Base-by-base conservation (phyloP, 2,113 vertebrate species). In the Delphinus delphis region DNA sequence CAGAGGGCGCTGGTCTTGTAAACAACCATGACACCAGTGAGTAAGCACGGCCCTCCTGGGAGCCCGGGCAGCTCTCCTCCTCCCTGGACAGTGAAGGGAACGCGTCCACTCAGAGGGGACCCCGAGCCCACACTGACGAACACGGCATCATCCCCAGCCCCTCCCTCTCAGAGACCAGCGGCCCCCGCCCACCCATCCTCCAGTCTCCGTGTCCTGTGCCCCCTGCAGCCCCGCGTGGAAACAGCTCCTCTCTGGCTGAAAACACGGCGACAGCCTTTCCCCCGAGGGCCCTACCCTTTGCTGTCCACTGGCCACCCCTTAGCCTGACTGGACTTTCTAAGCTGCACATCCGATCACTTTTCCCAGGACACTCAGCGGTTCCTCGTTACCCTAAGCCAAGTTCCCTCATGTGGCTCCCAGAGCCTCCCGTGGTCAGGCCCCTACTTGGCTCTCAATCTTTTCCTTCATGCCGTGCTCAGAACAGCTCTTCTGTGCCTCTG, bases 121-220 rank as follows among this genome's bases (percentile, higher is more conserved):
- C 1, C 1, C 3, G 6, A 33, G 33, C 55, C 68, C 60, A 21
- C 20, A 0, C 50, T 58, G 63, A 25, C 41, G 50, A n/a, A n/a
- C 0, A 2, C 0, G 3, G 18, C 33, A 5, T 33, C 62, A 21
- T 6, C 26, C 65, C 25, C 13, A 44, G 68, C 5, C 31, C 44
- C 8, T 6, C 20, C 58, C 12, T 10, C 36, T 53, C 88, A 60
- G 55, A 71, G 94, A 36, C 4, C 0, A 1, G 3, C 5, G 0
- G 25, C 25, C 53, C 1, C 18, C 33, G 0, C 44, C 7, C 5
- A 4, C 18, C 6, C 4, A 2, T 26, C 28, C 1, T 11, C 23
- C 25, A 10, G 6, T 18, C 13, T 7, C 33, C 74, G 4, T 3
- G 15, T n/a, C 26, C 15, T 23, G 17, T 10, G 28, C 23, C 44